phyloP scores from a whole-genome alignment of 2,113 vertebrate species.

The Callospermophilus lateralis region DNA sequence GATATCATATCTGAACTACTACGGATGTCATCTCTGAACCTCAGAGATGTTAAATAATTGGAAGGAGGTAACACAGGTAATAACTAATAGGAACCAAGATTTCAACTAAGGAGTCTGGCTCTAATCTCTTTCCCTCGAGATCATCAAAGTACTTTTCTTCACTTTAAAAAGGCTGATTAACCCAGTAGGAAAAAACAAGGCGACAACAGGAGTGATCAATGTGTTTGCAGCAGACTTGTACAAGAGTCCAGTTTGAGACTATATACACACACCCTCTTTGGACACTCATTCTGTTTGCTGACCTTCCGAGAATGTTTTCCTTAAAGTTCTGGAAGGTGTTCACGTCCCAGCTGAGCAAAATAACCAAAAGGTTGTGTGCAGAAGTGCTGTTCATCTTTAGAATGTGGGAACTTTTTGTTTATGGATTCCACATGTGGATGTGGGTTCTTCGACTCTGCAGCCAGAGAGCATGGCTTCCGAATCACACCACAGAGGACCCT shows the following conservation, averaged over 20 bases:
- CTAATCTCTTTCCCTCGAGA: neutral
- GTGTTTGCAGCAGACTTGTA: neutral
- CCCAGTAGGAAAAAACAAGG: neutral
- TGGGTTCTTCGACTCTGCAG: neutral
- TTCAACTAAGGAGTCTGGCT: neutral
- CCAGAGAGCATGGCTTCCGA: neutral
- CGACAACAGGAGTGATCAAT: too few species aligned
- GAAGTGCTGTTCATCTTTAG: neutral
- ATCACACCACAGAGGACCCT: neutral
- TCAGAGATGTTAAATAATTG: neutral
- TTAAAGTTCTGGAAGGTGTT: neutral
- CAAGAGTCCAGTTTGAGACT: neutral
- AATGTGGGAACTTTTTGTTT: neutral
- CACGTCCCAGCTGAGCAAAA: neutral
- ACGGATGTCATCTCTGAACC: neutral
- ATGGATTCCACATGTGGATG: neutral
- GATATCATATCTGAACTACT: neutral
- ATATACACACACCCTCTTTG: neutral
- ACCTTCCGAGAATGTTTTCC: neutral
- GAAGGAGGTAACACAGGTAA: neutral
- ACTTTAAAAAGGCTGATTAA: neutral
- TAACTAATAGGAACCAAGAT: neutral
- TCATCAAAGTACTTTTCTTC: neutral
- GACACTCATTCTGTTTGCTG: neutral
- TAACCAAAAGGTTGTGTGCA: neutral